A percentile compares a stretch with the other conserved stretches of the same genome.
Conservation (phyloP, 2,888 invertebrate species). For the Eupeodes luniger region DNA sequence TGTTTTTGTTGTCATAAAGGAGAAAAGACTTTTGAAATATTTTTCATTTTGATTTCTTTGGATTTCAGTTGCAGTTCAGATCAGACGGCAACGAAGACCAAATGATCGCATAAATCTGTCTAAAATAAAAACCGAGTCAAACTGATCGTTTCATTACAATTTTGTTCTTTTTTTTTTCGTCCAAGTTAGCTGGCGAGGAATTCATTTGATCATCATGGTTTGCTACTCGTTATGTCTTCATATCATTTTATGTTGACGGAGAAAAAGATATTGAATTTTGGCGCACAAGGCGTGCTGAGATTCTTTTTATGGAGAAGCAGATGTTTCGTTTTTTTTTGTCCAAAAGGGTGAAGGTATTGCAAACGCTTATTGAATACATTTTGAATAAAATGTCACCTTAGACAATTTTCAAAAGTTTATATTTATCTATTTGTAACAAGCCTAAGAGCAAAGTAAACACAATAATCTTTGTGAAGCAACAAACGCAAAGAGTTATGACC, state of each 20-base stretch:
- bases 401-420: not conserved
- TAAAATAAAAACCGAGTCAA: conserved; percentile 13
- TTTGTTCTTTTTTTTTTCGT: conserved; percentile 24
- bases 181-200: conserved; percentile 55
- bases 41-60: conserved; percentile 47
- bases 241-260: not conserved
- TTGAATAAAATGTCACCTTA: not conserved
- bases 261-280: not conserved
- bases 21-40: conserved; percentile 55
- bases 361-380: not conserved
- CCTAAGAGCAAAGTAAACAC: no score
- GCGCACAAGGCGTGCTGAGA: conserved; percentile 1
- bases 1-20: conserved; percentile 12
- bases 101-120: conserved; percentile 71
- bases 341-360: not conserved
- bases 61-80: conserved; percentile 40
- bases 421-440: no score
- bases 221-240: conserved; percentile 33
- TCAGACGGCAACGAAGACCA: conserved; percentile 45
- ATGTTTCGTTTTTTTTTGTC: not conserved
- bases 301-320: conserved; percentile 3
- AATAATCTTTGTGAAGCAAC: no score
- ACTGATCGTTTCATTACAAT: conserved; percentile 19
- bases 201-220: conserved; percentile 66
- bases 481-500: no score